Percentiles rank a stretch among this genome's conserved stretches.
phyloP scores from a whole-genome alignment of 2,888 invertebrate genomes.

The Drosophila setosimentum region DNA sequence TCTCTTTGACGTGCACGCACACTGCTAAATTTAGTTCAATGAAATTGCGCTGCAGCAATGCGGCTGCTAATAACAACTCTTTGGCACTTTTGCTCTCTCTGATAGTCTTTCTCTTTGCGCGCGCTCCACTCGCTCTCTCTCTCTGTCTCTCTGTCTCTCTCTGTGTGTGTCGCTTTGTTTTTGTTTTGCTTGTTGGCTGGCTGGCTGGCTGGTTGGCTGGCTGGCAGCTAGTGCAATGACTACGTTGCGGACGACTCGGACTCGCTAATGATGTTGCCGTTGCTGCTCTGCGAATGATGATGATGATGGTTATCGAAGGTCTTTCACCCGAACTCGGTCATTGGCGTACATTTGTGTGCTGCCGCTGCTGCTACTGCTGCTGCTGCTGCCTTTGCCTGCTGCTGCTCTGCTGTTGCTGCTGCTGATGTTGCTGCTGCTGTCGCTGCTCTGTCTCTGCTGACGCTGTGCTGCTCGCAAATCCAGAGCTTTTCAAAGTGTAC shows the following conservation, averaged over 20 bases:
- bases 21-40: constrained; percentile 74
- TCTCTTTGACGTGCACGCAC: constrained; percentile 48
- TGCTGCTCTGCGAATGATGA: constrained; percentile 80
- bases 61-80: constrained; percentile 27
- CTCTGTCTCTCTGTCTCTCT: not conserved
- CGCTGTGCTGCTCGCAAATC: constrained; percentile 81
- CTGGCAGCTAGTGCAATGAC: constrained; percentile 71
- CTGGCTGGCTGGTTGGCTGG: constrained; percentile 36
- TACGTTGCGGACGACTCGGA: constrained; percentile 60
- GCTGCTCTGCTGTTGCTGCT: constrained; percentile 42
- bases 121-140: constrained; percentile 13
- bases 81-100: constrained; percentile 52
- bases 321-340: constrained; percentile 86
- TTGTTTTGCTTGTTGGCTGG: constrained; percentile 63
- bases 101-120: constrained; percentile 20
- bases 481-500: constrained; percentile 84
- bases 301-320: constrained; percentile 85
- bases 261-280: constrained; percentile 72
- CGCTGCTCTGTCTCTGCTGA: constrained; percentile 53
- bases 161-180: constrained; percentile 59
- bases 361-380: constrained; percentile 59
- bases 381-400: constrained; percentile 41
- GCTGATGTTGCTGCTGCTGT: constrained; percentile 30
- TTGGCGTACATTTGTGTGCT: constrained; percentile 85
- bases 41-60: constrained; percentile 57